A percentile compares a stretch with the other conserved stretches of the same genome.
These are phyloP conservation scores for silkworm (Bombyx mori) DNA, from an alignment of 1,140 invertebrate genomes.

Conservation along the genomic window ASM3026992v2 NC_085112.1:4523501-4524000, in stretches of 20 bases:
- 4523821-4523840: slow-evolving; percentile 16
- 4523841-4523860: slow-evolving; percentile 13
- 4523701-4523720: background rate
- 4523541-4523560: too few species aligned
- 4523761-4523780: slow-evolving; percentile 27
- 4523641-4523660: too few species aligned
- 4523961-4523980: background rate
- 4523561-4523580: too few species aligned
- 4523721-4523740: slow-evolving; percentile 6
- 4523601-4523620: too few species aligned
- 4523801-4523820: slow-evolving; percentile 28
- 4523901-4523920: slow-evolving; percentile 8
- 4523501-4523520: too few species aligned
- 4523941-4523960: too few species aligned
- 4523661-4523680: too few species aligned
- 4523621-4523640: too few species aligned
- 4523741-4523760: slow-evolving; percentile 29
- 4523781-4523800: slow-evolving; percentile 37
- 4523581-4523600: too few species aligned
- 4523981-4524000: background rate
- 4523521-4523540: too few species aligned
- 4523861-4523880: slow-evolving; percentile 19
- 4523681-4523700: background rate
- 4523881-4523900: slow-evolving; percentile 11
- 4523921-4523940: too few species aligned